phyloP scores from a whole-genome alignment of 1,140 invertebrate genomes.

The Amphibalanus amphitrite region DNA sequence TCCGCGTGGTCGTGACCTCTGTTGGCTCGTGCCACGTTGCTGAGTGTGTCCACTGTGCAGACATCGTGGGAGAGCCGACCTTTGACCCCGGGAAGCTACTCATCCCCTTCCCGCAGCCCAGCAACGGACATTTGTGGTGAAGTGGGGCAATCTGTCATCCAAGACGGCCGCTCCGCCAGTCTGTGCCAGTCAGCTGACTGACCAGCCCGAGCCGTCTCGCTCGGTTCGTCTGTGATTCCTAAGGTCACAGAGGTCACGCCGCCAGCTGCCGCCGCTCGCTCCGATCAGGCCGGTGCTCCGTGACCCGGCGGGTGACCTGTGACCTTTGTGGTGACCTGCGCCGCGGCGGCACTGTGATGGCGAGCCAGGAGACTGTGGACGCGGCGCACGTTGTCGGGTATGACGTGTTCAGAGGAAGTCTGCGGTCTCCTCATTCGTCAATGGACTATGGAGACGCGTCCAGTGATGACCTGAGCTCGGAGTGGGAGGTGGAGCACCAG shows the following conservation, averaged over 20 bases:
- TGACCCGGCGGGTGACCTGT: neutral
- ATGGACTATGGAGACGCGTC: slow-evolving; percentile 63
- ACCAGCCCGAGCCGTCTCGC: neutral
- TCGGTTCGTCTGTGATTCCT: too few relatives aligned
- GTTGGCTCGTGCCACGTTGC: neutral
- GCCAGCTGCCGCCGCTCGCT: neutral
- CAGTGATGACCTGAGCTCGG: slow-evolving; percentile 67
- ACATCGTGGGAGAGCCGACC: neutral
- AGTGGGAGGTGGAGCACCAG: slow-evolving; percentile 46
- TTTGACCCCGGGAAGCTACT: too few relatives aligned
- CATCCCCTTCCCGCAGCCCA: too few relatives aligned
- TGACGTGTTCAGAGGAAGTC: slow-evolving; percentile 53
- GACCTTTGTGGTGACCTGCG: neutral
- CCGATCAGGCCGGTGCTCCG: neutral
- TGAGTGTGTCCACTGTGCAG: neutral
- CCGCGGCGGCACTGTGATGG: too few relatives aligned
- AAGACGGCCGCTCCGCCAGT: neutral
- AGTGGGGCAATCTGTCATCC: too few relatives aligned
- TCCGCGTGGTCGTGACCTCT: too few relatives aligned
- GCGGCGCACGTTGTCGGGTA: slow-evolving; percentile 26
- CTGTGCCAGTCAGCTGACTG: neutral
- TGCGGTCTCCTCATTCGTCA: slow-evolving; percentile 45
- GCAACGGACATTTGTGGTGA: neutral
- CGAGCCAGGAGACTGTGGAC: neutral
- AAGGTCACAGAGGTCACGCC: neutral